These are phyloP conservation scores for Rhopalosiphum maidis DNA, from an alignment of 1,140 invertebrate species.

Conservation along the genomic window DNA sequence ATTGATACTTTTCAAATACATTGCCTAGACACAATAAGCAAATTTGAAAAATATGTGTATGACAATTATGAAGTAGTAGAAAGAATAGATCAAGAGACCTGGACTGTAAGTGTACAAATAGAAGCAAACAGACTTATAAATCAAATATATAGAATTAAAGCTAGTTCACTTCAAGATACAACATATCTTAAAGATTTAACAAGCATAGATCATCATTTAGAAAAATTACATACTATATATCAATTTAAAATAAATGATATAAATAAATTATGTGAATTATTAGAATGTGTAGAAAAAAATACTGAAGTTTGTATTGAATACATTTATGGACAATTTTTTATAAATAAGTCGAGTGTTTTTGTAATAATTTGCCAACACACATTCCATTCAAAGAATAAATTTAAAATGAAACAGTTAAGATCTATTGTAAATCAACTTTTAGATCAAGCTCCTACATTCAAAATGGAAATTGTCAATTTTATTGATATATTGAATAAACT, in stretches of 20 bases:
- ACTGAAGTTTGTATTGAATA: background rate
- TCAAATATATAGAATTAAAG: conserved; percentile 15
- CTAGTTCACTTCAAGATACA: background rate
- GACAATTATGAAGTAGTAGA: background rate
- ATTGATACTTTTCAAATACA: background rate
- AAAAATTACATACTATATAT: background rate
- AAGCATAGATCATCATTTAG: conserved; percentile 9
- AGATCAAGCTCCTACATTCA: background rate
- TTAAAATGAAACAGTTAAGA: background rate
- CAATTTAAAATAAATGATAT: conserved; percentile 39
- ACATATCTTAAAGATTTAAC: conserved; percentile 1
- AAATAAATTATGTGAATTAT: conserved; percentile 33
- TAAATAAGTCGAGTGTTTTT: conserved; percentile 30
- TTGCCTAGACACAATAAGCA: background rate
- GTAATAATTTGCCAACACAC: background rate
- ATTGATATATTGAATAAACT: conserved; percentile 19
- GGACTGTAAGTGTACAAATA: background rate
- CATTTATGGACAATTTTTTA: conserved; percentile 30
- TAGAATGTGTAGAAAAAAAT: background rate
- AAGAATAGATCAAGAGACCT: background rate
- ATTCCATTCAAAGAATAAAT: background rate
- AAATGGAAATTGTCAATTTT: background rate
- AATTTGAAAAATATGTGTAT: background rate
- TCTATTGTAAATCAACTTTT: conserved; percentile 22
- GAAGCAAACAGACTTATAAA: conserved; percentile 35